Conservation (phyloP, 2,797 vertebrate species). For the Clarias laeviceps region DNA sequence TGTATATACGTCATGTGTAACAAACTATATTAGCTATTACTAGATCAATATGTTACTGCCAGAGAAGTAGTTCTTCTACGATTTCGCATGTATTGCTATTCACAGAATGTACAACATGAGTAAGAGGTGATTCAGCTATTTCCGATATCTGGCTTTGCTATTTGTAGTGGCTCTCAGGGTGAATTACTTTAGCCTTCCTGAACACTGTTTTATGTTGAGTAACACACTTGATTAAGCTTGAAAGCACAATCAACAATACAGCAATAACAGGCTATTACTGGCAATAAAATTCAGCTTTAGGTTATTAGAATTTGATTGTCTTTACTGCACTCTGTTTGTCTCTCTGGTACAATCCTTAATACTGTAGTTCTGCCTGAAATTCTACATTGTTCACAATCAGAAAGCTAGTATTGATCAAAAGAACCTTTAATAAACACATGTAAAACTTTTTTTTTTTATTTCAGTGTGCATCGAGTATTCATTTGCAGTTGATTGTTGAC, state of each 20-base stretch:
- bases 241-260: neutral
- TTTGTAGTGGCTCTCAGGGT: conserved; percentile 75
- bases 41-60: neutral
- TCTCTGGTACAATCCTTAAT: neutral
- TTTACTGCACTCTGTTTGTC: neutral
- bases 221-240: conserved; percentile 11
- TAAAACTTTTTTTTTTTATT: neutral
- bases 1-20: neutral
- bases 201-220: conserved; percentile 61
- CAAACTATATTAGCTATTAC: neutral
- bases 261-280: neutral
- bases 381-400: neutral
- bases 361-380: neutral
- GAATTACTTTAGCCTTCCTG: conserved; percentile 49
- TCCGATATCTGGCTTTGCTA: conserved; percentile 71
- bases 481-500: neutral
- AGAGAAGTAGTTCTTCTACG: neutral
- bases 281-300: neutral
- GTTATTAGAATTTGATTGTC: neutral
- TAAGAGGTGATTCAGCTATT: conserved; percentile 77
- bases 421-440: neutral
- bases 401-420: neutral
- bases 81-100: conserved; percentile 20
- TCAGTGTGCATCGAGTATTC: neutral
- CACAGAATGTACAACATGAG: conserved; percentile 2